phyloP scores from a whole-genome alignment of 2,797 vertebrate species.

The Xiphorhynchus erythropygius region DNA sequence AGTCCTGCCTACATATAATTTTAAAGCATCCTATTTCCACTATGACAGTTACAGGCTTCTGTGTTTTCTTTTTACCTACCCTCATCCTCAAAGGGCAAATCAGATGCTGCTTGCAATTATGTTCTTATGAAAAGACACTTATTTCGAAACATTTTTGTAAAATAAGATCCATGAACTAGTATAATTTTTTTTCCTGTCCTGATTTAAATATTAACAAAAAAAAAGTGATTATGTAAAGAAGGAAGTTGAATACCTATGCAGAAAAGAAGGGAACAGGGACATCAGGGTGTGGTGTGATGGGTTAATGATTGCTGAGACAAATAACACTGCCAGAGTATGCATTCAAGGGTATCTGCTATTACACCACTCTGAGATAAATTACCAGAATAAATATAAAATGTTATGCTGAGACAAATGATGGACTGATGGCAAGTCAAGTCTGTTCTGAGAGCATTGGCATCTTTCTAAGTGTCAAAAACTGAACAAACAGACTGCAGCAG shows the following conservation, averaged over 20 bases:
- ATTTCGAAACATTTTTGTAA: background rate
- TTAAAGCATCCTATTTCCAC: background rate
- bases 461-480: background rate
- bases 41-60: background rate
- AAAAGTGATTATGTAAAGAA: background rate
- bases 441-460: background rate
- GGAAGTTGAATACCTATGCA: background rate
- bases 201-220: background rate
- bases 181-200: background rate
- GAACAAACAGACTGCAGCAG: background rate
- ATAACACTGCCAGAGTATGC: background rate
- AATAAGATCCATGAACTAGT: background rate
- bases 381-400: background rate
- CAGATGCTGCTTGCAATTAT: background rate
- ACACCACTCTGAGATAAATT: background rate
- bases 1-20: background rate
- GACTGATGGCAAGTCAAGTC: background rate
- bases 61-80: background rate
- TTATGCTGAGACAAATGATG: background rate
- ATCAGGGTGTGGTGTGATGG: background rate
- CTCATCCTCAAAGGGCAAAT: background rate
- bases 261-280: background rate
- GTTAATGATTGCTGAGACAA: background rate
- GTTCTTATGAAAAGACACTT: background rate
- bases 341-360: constrained; percentile 18